These are phyloP conservation scores for Schlechtendalia chinensis DNA, from an alignment of 1,140 invertebrate genomes.

Conservation along the genomic window DNA sequence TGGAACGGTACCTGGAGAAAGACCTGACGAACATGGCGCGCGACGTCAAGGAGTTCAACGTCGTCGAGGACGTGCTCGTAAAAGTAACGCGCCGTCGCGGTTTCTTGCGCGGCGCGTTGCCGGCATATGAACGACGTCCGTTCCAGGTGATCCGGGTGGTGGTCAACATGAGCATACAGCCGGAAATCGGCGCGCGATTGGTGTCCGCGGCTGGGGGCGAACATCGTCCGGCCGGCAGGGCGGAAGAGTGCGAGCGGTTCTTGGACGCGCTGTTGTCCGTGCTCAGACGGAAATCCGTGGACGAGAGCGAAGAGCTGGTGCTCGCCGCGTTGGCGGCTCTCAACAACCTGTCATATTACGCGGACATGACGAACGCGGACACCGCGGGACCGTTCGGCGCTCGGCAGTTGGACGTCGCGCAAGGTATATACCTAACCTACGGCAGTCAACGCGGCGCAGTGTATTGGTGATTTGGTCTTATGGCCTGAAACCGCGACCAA, in stretches of 20 bases:
- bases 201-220: constrained; percentile 55
- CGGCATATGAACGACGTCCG: not conserved
- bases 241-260: constrained; percentile 52
- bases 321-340: constrained; percentile 65
- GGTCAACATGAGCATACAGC: constrained; percentile 72
- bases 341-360: constrained; percentile 66
- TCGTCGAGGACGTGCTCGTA: constrained; percentile 67
- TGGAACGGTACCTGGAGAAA: constrained; percentile 63
- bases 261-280: constrained; percentile 60
- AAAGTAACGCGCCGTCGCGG: no score
- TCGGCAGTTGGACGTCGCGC: constrained; percentile 55
- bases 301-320: constrained; percentile 65
- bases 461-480: no score
- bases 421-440: constrained; percentile 56
- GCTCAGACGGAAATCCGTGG: constrained; percentile 59
- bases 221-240: constrained; percentile 45
- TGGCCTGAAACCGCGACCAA: no score
- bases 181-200: constrained; percentile 65
- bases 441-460: no score
- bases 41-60: constrained; percentile 56
- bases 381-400: constrained; percentile 53
- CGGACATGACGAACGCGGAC: constrained; percentile 51
- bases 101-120: no score
- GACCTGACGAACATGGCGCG: constrained; percentile 54
- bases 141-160: constrained; percentile 67